A percentile compares a stretch with the other conserved stretches of the same genome.
phyloP scores from a whole-genome alignment of 2,888 invertebrate genomes.

The Hyppa rectilinea region DNA sequence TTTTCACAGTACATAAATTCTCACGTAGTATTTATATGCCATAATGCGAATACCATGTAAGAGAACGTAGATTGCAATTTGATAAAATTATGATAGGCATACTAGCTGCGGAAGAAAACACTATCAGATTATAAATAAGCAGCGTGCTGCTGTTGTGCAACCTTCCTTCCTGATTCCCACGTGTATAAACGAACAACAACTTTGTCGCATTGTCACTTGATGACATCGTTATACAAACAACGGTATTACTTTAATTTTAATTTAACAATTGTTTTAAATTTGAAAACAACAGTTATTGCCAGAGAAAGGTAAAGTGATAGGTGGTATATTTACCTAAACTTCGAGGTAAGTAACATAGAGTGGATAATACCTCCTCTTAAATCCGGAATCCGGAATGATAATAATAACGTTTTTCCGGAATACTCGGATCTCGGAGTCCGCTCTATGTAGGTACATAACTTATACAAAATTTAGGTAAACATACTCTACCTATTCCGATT shows the following conservation, averaged over 20 bases:
- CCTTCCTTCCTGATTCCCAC: conserved; percentile 63
- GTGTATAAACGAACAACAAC: conserved; percentile 35
- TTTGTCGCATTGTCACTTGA: conserved; percentile 33
- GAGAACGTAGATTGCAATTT: conserved; percentile 54
- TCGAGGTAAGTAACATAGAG: no score
- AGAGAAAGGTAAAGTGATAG: no score
- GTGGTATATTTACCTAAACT: no score
- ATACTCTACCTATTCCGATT: no score
- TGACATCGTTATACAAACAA: conserved; percentile 21
- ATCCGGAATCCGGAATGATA: no score
- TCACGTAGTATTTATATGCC: conserved; percentile 24
- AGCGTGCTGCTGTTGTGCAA: conserved; percentile 47
- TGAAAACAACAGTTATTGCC: no score
- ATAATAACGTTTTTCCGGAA: no score
- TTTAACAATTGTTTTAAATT: no score
- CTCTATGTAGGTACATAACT: no score
- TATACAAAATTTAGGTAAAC: no score
- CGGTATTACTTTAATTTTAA: not conserved
- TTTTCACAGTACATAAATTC: conserved; percentile 37
- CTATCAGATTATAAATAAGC: conserved; percentile 56
- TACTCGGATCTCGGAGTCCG: no score
- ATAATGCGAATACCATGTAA: conserved; percentile 16
- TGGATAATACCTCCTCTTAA: no score
- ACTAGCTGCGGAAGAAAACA: conserved; percentile 51
- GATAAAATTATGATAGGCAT: conserved; percentile 58